phyloP scores from a whole-genome alignment of 2,113 vertebrate genomes.

The Cairina moschata region DNA sequence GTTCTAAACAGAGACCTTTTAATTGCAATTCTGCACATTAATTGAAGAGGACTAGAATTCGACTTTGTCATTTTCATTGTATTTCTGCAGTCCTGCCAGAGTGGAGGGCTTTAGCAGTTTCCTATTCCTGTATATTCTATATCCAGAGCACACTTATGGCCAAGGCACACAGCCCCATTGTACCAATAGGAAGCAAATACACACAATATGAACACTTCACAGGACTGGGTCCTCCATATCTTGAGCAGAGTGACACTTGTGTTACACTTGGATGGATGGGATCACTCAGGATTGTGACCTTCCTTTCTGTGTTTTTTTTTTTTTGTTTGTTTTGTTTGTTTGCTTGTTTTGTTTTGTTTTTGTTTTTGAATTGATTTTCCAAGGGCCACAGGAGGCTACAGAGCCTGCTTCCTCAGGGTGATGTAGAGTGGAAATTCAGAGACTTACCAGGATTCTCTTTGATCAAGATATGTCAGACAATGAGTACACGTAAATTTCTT shows the following conservation, averaged over 20 bases:
- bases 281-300: not conserved
- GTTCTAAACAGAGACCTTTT: not conserved
- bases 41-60: not conserved
- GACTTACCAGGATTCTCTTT: not conserved
- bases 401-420: not conserved
- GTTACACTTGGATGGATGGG: not conserved
- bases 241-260: not conserved
- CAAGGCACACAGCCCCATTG: not conserved
- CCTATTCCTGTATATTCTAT: not conserved
- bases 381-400: not conserved
- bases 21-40: not conserved
- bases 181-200: not conserved
- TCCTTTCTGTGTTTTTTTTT: not conserved
- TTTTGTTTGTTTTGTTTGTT: too few species aligned
- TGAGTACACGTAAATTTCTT: not conserved
- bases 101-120: not conserved
- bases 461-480: not conserved
- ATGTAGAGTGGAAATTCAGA: not conserved
- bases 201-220: not conserved
- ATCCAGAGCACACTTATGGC: not conserved
- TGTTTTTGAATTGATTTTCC: not conserved
- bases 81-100: not conserved
- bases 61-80: not conserved
- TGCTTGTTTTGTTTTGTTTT: too few species aligned
- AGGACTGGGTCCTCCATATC: not conserved